These are phyloP conservation scores for Andrena chrysosceles DNA, from an alignment of 2,888 invertebrate species.

Conservation along the genomic window DNA sequence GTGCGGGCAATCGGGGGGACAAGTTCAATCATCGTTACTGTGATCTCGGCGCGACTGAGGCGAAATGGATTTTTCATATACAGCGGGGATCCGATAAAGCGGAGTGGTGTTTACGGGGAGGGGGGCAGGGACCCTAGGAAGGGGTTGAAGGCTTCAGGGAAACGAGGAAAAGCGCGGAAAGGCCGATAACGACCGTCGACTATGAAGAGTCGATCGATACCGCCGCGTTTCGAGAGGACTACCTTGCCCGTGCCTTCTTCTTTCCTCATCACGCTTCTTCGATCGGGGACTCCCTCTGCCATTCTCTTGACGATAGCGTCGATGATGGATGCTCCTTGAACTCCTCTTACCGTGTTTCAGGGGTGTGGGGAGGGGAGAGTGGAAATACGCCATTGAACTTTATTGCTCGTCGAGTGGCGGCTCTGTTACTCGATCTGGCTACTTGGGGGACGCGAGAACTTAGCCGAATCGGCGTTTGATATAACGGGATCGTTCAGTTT, in stretches of 20 bases:
- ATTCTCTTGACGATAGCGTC: conserved; percentile 35
- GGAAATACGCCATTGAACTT: conserved; percentile 58
- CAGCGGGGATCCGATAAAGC: conserved; percentile 50
- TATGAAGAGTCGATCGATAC: conserved; percentile 69
- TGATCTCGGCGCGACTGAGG: conserved; percentile 52
- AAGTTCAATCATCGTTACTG: conserved; percentile 56
- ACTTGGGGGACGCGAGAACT: conserved; percentile 1
- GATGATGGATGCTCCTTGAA: conserved; percentile 51
- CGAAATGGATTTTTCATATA: conserved; percentile 63
- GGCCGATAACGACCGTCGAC: conserved; percentile 70
- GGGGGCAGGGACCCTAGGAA: conserved; percentile 38
- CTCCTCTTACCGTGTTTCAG: conserved; percentile 49
- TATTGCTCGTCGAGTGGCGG: conserved; percentile 53
- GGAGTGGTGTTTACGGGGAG: conserved; percentile 49
- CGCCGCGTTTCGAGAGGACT: conserved; percentile 57
- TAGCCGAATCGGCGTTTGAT: not conserved
- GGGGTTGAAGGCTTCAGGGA: conserved; percentile 57
- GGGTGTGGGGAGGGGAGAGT: conserved; percentile 33
- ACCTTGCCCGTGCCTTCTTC: conserved; percentile 31
- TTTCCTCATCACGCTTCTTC: conserved; percentile 38
- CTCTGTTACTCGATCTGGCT: conserved; percentile 22
- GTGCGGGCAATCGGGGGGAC: not conserved
- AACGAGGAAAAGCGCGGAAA: conserved; percentile 68
- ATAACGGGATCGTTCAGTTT: not conserved
- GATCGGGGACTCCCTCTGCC: not conserved